Evolutionary conservation across 2,797 vertebrate species (phyloP).

Genomic region (Arrhamphus sclerolepis): DNA sequence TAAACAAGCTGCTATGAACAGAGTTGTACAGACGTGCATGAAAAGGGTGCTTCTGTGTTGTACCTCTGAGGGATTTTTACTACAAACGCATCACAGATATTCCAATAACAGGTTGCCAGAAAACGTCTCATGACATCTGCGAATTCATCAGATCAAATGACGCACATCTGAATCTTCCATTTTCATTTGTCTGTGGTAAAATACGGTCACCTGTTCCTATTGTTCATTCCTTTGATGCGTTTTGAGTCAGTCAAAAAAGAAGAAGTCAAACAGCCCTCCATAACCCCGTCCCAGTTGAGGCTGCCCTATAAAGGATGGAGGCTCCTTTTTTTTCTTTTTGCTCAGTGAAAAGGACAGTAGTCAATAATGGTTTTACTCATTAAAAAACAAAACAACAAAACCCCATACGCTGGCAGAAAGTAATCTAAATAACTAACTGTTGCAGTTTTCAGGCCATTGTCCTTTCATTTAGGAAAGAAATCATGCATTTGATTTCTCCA

Average conservation of each 20-base stretch:
- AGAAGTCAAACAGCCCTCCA: slow-evolving; percentile 21
- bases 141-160: too few species aligned
- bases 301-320: slow-evolving; percentile 4
- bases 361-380: slow-evolving; percentile 5
- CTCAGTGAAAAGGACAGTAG: slow-evolving; percentile 18
- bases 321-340: slow-evolving; percentile 5
- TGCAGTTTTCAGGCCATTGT: slow-evolving; percentile 4
- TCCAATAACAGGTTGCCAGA: too few species aligned
- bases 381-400: background rate
- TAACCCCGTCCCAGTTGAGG: background rate
- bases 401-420: background rate
- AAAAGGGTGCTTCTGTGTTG: too few species aligned
- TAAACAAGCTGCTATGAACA: too few species aligned
- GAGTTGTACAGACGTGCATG: too few species aligned
- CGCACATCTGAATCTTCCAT: too few species aligned
- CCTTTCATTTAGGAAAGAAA: background rate
- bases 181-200: too few species aligned
- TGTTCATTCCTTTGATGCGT: slow-evolving; percentile 25
- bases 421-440: background rate
- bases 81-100: too few species aligned
- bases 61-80: too few species aligned
- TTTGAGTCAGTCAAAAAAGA: slow-evolving; percentile 14
- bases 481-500: background rate
- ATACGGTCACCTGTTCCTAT: background rate
- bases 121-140: too few species aligned